Percentiles rank a stretch among this genome's conserved stretches.
These are phyloP conservation scores for Caenorhabditis sp. DNA, from an alignment of 2,888 invertebrate genomes.

Conservation along the genomic window DNA sequence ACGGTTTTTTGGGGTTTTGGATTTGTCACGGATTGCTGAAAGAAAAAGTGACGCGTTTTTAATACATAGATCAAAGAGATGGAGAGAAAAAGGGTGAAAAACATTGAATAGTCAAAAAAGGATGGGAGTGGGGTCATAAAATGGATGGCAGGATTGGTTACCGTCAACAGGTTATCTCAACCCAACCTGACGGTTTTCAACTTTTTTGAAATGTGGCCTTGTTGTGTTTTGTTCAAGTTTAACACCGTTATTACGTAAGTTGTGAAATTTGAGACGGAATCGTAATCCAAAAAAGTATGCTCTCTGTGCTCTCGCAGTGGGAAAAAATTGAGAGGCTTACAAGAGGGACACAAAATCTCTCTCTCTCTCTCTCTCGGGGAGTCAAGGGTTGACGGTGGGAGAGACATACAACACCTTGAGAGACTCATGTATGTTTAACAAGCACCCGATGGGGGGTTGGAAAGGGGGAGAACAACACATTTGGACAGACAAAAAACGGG, in stretches of 20 bases:
- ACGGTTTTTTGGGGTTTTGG: not conserved
- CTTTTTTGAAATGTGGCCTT: constrained; percentile 2
- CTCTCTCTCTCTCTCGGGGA: no score
- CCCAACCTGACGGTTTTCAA: constrained; percentile 6
- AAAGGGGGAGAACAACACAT: constrained; percentile 35
- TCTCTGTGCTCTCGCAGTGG: constrained; percentile 1
- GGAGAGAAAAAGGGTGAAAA: constrained; percentile 12
- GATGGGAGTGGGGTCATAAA: constrained; percentile 47
- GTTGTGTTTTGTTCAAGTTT: not conserved
- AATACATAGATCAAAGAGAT: not conserved
- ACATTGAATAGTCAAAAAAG: constrained; percentile 47
- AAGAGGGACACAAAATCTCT: constrained; percentile 25
- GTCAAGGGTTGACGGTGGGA: constrained; percentile 45
- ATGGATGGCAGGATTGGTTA: constrained; percentile 43
- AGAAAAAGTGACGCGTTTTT: not conserved
- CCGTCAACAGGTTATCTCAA: constrained; percentile 44
- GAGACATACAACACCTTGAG: constrained; percentile 54
- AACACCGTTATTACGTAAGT: not conserved
- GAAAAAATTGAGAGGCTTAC: constrained; percentile 44
- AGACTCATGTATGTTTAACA: constrained; percentile 50
- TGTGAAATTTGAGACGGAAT: not conserved
- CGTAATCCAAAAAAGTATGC: constrained; percentile 10
- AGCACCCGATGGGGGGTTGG: constrained; percentile 12
- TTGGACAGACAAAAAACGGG: constrained; percentile 19
- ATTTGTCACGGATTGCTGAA: constrained; percentile 12